Base-by-base conservation (phyloP, 1,140 invertebrate genomes). In the Vollenhovia emeryi region DNA sequence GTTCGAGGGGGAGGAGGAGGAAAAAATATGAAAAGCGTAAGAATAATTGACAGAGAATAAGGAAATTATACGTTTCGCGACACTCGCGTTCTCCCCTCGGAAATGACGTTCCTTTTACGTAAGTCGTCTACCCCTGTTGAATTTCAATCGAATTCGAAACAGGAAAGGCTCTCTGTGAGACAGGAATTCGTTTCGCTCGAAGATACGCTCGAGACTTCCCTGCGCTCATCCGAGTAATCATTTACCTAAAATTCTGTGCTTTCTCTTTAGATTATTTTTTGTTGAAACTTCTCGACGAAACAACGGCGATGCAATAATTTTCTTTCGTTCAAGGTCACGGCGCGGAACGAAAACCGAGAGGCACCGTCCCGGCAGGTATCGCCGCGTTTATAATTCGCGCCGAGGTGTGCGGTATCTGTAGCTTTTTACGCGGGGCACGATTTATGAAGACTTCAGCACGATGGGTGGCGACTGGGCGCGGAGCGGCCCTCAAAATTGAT, bases 371-470 rank as follows among this genome's bases (percentile, higher is more conserved):
- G 43, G 33, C 33, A 18, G 66, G 13, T 59, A 45, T 45, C 18
- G 27, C n/a, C n/a, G 43, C 24, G 48, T 82, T 57, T 71, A 82
- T 73, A 82, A 82, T 82, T 71, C 36, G 66, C n/a, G 36, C 13
- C 43, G 43, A 78, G 21, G 8, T 40, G 24, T 18, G 11, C n/a
- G 27, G 24, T 55, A 18, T 62, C 50, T 71, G 30, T 71, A 82
- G 48, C 36, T 55, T 82, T 82, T 82, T 71, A 43, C 50, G 66
- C 66, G 55, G n/a, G n/a, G 66, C 85, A 66, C 76, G 88, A 90
- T 90, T 90, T 87, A 90, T 88, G 84, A 90, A 90, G 89, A 90
- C 88, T 87, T 90, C 83, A 88, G 27, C 78, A 62, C 59, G 84
- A 55, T 86, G 52, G 69, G 85, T 55, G 75, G 33, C 57, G 75